Evolutionary conservation across 1,140 invertebrate species (phyloP).

Genomic region (Drosophila sulfurigaster): DNA sequence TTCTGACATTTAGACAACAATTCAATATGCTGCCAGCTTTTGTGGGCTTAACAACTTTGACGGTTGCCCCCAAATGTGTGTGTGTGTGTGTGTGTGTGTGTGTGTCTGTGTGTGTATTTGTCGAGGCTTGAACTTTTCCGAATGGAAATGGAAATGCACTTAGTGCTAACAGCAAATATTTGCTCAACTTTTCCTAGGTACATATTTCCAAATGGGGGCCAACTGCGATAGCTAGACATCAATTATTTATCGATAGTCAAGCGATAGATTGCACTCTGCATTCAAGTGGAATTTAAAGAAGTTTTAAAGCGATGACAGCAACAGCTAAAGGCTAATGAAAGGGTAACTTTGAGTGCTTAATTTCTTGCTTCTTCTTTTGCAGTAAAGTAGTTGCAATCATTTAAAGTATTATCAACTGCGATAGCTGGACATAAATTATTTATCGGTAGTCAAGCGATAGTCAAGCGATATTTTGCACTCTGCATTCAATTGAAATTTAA

Average conservation of each 20-base stretch:
- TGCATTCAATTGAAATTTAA: too few species aligned
- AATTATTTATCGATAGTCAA: constrained; percentile 3
- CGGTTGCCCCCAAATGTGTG: neutral
- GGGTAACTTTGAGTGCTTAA: too few species aligned
- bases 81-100: neutral
- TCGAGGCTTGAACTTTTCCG: constrained; percentile 9
- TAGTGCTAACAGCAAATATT: constrained; percentile 8
- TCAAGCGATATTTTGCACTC: too few species aligned
- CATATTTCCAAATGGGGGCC: constrained; percentile 1
- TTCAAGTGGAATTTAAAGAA: neutral
- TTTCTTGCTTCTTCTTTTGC: too few species aligned
- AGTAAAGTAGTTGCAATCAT: too few species aligned
- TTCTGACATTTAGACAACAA: constrained; percentile 28
- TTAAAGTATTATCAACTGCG: too few species aligned
- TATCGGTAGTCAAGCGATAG: too few species aligned
- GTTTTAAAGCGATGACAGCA: neutral
- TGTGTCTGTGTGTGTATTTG: constrained; percentile 7
- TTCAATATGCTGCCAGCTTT: constrained; percentile 31
- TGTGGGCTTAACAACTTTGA: constrained; percentile 20
- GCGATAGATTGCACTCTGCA: neutral
- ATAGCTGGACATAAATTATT: too few species aligned
- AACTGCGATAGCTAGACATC: neutral
- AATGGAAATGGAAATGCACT: constrained; percentile 14
- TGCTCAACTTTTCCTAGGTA: constrained; percentile 2
- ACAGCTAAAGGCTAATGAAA: neutral